Percentiles rank a stretch among this genome's conserved stretches.
phyloP scores from a whole-genome alignment of 2,797 vertebrate species.

The Gymnoscopelus braueri region DNA sequence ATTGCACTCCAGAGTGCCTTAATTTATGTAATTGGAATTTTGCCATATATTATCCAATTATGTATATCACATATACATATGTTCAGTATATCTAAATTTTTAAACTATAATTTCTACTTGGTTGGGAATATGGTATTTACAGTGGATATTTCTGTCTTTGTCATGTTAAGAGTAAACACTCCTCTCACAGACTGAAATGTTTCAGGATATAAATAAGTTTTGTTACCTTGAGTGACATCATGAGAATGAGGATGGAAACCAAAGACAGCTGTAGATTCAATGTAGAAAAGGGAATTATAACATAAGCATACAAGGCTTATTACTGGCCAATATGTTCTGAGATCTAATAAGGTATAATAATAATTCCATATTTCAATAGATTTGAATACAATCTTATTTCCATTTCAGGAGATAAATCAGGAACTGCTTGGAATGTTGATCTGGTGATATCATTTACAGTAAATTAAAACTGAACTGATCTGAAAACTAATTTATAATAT shows the following conservation, averaged over 20 bases:
- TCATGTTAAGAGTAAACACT: too few species aligned
- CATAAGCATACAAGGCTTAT: background rate
- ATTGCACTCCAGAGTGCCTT: slow-evolving; percentile 63
- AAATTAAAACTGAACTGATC: background rate
- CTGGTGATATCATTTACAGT: background rate
- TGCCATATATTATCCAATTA: slow-evolving; percentile 52
- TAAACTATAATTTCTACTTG: slow-evolving; percentile 21
- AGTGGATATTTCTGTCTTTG: too few species aligned
- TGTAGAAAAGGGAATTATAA: slow-evolving; percentile 36
- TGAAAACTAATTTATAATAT: background rate
- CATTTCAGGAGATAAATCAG: slow-evolving; percentile 5
- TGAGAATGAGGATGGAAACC: slow-evolving; percentile 26
- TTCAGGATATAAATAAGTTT: background rate
- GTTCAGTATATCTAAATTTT: slow-evolving; percentile 35
- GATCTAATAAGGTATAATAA: background rate
- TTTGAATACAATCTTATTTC: slow-evolving; percentile 29
- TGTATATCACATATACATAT: slow-evolving; percentile 37
- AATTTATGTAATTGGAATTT: slow-evolving; percentile 42
- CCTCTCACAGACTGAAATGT: too few species aligned
- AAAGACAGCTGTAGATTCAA: slow-evolving; percentile 43
- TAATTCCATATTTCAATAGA: slow-evolving; percentile 2
- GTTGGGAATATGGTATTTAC: background rate
- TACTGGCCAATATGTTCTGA: slow-evolving; percentile 33
- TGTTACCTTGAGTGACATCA: background rate
- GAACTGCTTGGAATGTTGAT: background rate